A percentile compares a stretch with the other conserved stretches of the same genome.
These are phyloP conservation scores for Lagocephalus sceleratus DNA, from an alignment of 2,797 vertebrate genomes.

Conservation along the genomic window DNA sequence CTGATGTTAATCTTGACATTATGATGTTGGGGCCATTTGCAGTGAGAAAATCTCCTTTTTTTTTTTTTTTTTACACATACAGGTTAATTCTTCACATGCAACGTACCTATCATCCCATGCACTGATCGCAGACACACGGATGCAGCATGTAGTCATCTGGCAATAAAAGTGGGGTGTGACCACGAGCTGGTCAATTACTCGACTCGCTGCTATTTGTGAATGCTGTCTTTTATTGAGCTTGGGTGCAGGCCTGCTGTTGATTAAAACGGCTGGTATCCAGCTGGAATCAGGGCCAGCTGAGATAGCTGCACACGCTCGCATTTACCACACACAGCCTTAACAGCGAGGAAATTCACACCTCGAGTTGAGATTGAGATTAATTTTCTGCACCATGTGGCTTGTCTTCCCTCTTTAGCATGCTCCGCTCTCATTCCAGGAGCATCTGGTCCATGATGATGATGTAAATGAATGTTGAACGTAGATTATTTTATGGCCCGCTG, in stretches of 20 bases:
- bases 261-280: conserved; percentile 73
- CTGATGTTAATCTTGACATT: conserved; percentile 12
- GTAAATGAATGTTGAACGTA: conserved; percentile 70
- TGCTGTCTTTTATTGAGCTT: conserved; percentile 74
- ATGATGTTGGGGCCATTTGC: conserved; percentile 2
- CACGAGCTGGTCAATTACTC: conserved; percentile 66
- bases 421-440: conserved; percentile 63
- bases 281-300: conserved; percentile 63
- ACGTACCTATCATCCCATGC: conserved; percentile 14
- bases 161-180: conserved; percentile 67
- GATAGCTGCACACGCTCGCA: conserved; percentile 56
- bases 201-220: conserved; percentile 69
- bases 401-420: conserved; percentile 68
- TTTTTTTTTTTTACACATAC: conserved; percentile 11
- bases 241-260: conserved; percentile 72
- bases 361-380: conserved; percentile 73
- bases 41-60: conserved; percentile 5
- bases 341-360: conserved; percentile 65
- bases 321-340: conserved; percentile 54
- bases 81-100: conserved; percentile 11
- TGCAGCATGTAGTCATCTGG: conserved; percentile 59
- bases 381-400: conserved; percentile 74
- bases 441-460: conserved; percentile 74
- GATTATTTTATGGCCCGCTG: conserved; percentile 64
- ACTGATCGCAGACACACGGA: conserved; percentile 33